Evolutionary conservation across 2,797 vertebrate species (phyloP), one percentile per base, ranked within the genome.

Genomic region (Carcharodon carcharias): DNA sequence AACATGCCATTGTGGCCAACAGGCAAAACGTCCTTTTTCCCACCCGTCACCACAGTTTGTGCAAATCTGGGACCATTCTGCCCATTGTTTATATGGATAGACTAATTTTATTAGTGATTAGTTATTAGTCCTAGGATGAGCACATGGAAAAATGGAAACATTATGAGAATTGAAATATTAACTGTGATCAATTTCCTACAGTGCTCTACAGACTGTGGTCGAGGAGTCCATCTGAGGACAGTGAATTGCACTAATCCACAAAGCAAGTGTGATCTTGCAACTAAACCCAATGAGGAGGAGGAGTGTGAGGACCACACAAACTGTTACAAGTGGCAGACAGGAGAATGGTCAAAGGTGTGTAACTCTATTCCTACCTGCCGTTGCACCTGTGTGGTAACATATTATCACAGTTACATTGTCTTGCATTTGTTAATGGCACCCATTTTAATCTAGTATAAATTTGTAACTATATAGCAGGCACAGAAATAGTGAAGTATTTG

Each of bases 321-420:
- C 96, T 99, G 99, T 96, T 99, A 99, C 0, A 99, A 99, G 96
- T 99, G 99, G 99, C 99, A 98, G 97, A 99, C 99, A 0, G 99
- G 99, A n/a, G 99, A 99, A 58, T 99, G 99, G 99, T 99, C 99
- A 85, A 99, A 99, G 98, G 99, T 99, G 97, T 97, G 69, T 63
- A 56, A 95, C 50, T 56, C 69, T 35, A 18, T 95, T 77, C 50
- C 50, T 77, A 77, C 6, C 5, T 58, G 40, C 67, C 40, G 40
- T 23, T 67, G 63, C 61, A 3, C 18, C 3, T 45, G 21, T 65
- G 21, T 9, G 61, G 12, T 61, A 61, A 35, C 2, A 50, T 77
- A n/a, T 91, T 12, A 61, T 14, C 56, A 58, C 21, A 56, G 23
- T 54, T 26, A 56, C 35, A 56, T 56, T 56, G 85, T 28, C 50